Percentiles rank a stretch among this genome's conserved stretches.
phyloP scores from a whole-genome alignment of 2,113 vertebrate genomes.

The Rhinoderma darwinii region DNA sequence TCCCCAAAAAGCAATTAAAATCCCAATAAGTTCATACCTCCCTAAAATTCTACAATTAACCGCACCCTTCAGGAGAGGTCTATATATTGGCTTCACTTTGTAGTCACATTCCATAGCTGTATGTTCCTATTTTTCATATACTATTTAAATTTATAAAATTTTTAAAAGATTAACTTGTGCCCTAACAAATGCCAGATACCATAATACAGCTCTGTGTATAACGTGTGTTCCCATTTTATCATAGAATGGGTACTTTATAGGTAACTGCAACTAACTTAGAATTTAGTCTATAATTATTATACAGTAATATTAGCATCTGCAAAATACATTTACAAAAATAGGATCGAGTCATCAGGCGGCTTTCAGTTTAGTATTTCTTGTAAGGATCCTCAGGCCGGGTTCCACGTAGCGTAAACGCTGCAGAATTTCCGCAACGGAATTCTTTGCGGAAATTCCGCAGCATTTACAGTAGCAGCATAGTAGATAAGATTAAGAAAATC shows the following conservation, averaged over 20 bases:
- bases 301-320: slow-evolving; percentile 23
- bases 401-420: too few relatives aligned
- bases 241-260: slow-evolving; percentile 42
- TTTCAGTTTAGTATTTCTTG: slow-evolving; percentile 37
- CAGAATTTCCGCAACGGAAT: too few relatives aligned
- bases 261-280: background rate
- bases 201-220: background rate
- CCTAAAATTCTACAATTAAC: background rate
- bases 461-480: too few relatives aligned
- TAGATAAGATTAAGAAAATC: too few relatives aligned
- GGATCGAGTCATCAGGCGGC: background rate
- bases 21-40: background rate
- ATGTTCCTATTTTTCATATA: background rate
- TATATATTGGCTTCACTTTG: background rate
- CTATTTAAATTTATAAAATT: slow-evolving; percentile 9
- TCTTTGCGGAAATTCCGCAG: too few relatives aligned
- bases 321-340: slow-evolving; percentile 44
- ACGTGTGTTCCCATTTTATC: slow-evolving; percentile 13
- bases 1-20: slow-evolving; percentile 18
- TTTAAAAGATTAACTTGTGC: slow-evolving; percentile 24
- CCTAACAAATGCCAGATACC: slow-evolving; percentile 8
- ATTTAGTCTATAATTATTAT: slow-evolving; percentile 41
- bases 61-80: background rate
- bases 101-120: slow-evolving; percentile 12
- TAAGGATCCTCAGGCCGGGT: slow-evolving; percentile 14